Conservation (phyloP, 2,797 vertebrate genomes). For the Sebastes iracundus region DNA sequence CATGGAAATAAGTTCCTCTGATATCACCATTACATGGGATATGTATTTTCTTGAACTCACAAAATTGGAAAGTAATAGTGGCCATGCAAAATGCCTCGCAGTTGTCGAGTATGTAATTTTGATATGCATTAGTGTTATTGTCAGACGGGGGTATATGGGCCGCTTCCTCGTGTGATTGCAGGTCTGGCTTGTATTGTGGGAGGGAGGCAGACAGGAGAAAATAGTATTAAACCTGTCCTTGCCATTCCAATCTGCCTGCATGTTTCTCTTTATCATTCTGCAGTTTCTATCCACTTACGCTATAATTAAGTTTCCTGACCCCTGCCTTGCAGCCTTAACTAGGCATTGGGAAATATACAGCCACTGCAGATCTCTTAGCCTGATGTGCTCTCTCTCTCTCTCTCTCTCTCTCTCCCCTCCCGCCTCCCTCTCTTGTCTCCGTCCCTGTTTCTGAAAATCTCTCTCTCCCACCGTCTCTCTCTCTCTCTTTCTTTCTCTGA, state of each 20-base stretch:
- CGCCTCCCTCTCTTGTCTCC: conserved; percentile 51
- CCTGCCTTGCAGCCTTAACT: conserved; percentile 94
- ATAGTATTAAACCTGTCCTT: conserved; percentile 99
- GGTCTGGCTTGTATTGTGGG: conserved; percentile 92
- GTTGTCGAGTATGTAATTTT: conserved; percentile 86
- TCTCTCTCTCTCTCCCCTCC: conserved; percentile 45
- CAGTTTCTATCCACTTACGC: conserved; percentile 98
- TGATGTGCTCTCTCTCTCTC: conserved; percentile 84
- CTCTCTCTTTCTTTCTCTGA: conserved; percentile 61
- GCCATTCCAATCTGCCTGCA: conserved; percentile 95
- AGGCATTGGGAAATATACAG: conserved; percentile 95
- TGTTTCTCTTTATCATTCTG: conserved; percentile 98
- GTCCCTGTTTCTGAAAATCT: conserved; percentile 63
- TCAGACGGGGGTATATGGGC: conserved; percentile 85
- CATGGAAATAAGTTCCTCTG: conserved; percentile 75
- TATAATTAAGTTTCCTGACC: conserved; percentile 99
- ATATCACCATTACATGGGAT: conserved; percentile 75
- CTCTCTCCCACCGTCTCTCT: conserved; percentile 28
- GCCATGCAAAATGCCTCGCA: conserved; percentile 70
- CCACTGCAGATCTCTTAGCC: conserved; percentile 92
- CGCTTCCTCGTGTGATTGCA: conserved; percentile 84
- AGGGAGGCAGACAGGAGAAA: conserved; percentile 91
- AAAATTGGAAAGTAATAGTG: conserved; percentile 81
- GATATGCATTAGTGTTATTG: conserved; percentile 86
- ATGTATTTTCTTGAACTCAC: conserved; percentile 75